Percentiles rank a stretch among this genome's conserved stretches.
Evolutionary conservation across 2,888 invertebrate genomes (phyloP).

Genomic region (Pteria penguin): DNA sequence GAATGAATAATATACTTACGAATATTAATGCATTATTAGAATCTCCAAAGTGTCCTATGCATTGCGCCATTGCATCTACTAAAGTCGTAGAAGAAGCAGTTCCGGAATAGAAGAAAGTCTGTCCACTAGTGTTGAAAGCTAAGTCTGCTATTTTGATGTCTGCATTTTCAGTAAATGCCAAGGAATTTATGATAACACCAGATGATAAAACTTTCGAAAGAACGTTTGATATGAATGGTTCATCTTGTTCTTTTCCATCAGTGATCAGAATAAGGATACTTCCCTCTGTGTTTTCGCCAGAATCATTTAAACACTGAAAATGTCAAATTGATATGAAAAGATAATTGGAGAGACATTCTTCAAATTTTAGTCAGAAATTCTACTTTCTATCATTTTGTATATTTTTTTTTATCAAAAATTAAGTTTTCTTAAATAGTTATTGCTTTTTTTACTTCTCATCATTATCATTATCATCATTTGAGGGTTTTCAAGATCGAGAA

Average conservation of each 20-base stretch:
- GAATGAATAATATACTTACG: too few species aligned
- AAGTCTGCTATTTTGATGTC: conserved; percentile 24
- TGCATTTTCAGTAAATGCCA: conserved; percentile 11
- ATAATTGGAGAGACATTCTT: too few species aligned
- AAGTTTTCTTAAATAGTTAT: too few species aligned
- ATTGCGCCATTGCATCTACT: conserved; percentile 51
- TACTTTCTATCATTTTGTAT: too few species aligned
- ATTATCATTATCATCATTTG: too few species aligned
- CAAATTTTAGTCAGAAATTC: too few species aligned
- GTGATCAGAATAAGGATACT: conserved; percentile 54
- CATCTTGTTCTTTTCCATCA: conserved; percentile 56
- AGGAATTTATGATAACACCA: conserved; percentile 14
- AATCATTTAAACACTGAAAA: not conserved
- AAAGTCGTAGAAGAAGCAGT: conserved; percentile 49
- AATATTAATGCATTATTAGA: not conserved
- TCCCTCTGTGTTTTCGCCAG: conserved; percentile 18
- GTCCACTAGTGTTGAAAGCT: conserved; percentile 51
- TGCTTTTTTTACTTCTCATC: too few species aligned
- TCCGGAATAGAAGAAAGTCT: conserved; percentile 54
- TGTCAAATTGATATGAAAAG: too few species aligned
- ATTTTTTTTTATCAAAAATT: too few species aligned
- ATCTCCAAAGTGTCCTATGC: not conserved
- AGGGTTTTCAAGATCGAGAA: too few species aligned
- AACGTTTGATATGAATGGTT: conserved; percentile 39
- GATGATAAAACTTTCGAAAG: not conserved